A percentile compares a stretch with the other conserved stretches of the same genome.
Evolutionary conservation across 2,113 vertebrate genomes (phyloP).

Genomic region (Smithornis capensis): DNA sequence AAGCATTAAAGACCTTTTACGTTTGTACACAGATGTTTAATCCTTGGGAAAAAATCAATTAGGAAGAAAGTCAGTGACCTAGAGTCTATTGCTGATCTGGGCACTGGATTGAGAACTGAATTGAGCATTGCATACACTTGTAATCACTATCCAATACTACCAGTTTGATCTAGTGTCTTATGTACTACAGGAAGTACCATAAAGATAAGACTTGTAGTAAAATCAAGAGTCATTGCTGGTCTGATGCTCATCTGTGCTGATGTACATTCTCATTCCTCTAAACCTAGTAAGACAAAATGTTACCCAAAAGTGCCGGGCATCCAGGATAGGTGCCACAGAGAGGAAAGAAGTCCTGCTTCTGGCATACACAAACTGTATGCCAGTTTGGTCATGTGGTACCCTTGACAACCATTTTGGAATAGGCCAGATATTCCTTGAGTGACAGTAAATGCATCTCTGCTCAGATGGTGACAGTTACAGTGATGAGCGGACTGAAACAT

Average conservation of each 20-base stretch:
- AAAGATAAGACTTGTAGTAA: not conserved
- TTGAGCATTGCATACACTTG: not conserved
- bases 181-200: not conserved
- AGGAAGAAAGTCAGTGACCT: slow-evolving; percentile 46
- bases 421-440: not conserved
- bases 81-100: slow-evolving; percentile 13
- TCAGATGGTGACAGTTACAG: not conserved
- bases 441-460: not conserved
- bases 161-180: not conserved
- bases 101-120: not conserved
- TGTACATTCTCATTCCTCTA: not conserved
- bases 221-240: not conserved
- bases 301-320: not conserved
- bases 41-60: slow-evolving; percentile 18
- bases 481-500: not conserved
- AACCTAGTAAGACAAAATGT: not conserved
- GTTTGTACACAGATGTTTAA: slow-evolving; percentile 32
- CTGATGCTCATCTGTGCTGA: not conserved
- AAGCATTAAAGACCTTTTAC: slow-evolving; percentile 28
- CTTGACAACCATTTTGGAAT: not conserved
- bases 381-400: not conserved
- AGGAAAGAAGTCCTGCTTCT: not conserved
- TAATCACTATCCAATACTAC: not conserved
- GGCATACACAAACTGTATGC: not conserved
- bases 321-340: not conserved